Evolutionary conservation across 2,797 vertebrate species (phyloP).

Genomic region (Lates japonicus): DNA sequence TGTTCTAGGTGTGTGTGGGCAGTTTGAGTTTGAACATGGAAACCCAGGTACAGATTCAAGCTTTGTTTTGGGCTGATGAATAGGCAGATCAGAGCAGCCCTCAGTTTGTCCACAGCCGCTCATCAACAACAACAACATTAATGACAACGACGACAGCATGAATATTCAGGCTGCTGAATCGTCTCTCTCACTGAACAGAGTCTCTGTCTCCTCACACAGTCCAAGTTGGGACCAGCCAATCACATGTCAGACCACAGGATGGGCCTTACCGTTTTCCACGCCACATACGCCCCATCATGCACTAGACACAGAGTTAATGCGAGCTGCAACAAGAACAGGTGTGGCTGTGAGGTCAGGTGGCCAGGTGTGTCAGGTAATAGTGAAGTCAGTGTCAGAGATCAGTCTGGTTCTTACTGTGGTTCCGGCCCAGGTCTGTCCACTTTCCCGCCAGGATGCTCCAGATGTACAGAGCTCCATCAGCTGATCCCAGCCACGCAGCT

Average conservation of each 20-base stretch:
- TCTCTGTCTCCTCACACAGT: not conserved
- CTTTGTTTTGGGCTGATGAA: not conserved
- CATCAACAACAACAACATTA: not conserved
- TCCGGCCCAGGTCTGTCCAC: slow-evolving; percentile 91
- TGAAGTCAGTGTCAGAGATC: not conserved
- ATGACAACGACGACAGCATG: too few relatives aligned
- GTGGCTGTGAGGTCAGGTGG: too few relatives aligned
- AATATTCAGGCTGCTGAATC: not conserved
- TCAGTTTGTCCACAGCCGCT: not conserved
- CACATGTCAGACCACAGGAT: slow-evolving; percentile 96
- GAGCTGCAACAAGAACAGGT: slow-evolving; percentile 83
- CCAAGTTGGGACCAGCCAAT: slow-evolving; percentile 59
- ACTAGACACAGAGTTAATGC: slow-evolving; percentile 92
- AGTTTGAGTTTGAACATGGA: slow-evolving; percentile 14
- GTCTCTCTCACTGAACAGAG: not conserved
- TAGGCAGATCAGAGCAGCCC: not conserved
- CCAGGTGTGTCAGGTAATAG: too few relatives aligned
- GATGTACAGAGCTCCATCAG: slow-evolving; percentile 92
- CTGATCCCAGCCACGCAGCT: slow-evolving; percentile 93
- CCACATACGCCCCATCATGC: slow-evolving; percentile 94
- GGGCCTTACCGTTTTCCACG: slow-evolving; percentile 94
- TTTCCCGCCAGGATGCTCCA: slow-evolving; percentile 96
- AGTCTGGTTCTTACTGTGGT: slow-evolving; percentile 88
- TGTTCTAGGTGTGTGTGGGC: not conserved
- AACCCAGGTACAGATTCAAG: slow-evolving; percentile 26